Conservation (phyloP, 2,113 vertebrate genomes). For the Sialia sialis region DNA sequence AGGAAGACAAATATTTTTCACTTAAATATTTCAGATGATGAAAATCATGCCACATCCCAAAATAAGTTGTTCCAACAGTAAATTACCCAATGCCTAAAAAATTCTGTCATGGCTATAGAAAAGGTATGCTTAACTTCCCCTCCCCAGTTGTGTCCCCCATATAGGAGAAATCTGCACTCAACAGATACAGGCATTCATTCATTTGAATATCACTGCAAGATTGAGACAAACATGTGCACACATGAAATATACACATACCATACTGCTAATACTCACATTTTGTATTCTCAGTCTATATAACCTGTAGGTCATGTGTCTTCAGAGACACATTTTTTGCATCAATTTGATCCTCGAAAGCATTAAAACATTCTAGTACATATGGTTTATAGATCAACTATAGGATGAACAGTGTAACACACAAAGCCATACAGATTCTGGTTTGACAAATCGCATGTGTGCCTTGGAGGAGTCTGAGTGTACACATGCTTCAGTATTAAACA, state of each 20-base stretch:
- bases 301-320: background rate
- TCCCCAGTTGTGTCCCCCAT: rapidly evolving
- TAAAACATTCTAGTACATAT: background rate
- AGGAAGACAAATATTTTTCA: background rate
- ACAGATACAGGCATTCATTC: background rate
- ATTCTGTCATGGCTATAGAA: background rate
- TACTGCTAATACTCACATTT: background rate
- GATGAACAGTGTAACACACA: background rate
- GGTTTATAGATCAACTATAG: background rate
- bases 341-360: background rate
- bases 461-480: background rate
- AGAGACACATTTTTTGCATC: background rate
- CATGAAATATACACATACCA: background rate
- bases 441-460: background rate
- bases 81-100: background rate
- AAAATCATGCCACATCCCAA: background rate
- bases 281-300: background rate
- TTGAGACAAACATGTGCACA: rapidly evolving
- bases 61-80: background rate
- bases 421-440: background rate
- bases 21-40: background rate
- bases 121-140: background rate
- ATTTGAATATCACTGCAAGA: background rate
- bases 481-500: background rate
- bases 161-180: background rate